Conservation (phyloP, 2,113 vertebrate species). For the Anthoscopus minutus region DNA sequence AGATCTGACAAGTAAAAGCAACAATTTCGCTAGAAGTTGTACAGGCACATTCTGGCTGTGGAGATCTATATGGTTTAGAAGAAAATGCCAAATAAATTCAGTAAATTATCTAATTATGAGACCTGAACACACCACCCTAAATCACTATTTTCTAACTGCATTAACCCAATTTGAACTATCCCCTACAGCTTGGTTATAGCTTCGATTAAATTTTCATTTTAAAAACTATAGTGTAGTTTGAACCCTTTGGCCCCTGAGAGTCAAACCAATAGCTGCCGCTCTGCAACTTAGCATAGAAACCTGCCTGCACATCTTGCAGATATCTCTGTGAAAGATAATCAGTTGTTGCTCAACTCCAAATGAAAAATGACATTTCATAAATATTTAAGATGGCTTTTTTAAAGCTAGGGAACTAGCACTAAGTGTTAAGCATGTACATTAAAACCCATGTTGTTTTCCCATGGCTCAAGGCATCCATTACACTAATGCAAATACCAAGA, state of each 20-base stretch:
- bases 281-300: background rate
- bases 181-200: background rate
- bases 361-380: background rate
- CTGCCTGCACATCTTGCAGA: background rate
- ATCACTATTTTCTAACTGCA: background rate
- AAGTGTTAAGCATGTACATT: background rate
- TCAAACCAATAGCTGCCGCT: background rate
- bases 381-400: background rate
- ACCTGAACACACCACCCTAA: background rate
- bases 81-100: background rate
- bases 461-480: background rate
- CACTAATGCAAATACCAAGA: background rate
- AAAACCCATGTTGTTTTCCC: background rate
- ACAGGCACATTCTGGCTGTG: background rate
- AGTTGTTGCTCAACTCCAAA: background rate
- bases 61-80: background rate
- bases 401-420: background rate
- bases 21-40: background rate
- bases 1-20: background rate
- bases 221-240: background rate
- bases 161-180: background rate
- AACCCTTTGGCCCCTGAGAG: background rate
- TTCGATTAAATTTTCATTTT: background rate
- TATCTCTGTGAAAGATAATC: background rate
- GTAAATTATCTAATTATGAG: background rate